These are phyloP conservation scores for Lithophane semibrunnea DNA, from an alignment of 2,888 invertebrate genomes.

Conservation along the genomic window DNA sequence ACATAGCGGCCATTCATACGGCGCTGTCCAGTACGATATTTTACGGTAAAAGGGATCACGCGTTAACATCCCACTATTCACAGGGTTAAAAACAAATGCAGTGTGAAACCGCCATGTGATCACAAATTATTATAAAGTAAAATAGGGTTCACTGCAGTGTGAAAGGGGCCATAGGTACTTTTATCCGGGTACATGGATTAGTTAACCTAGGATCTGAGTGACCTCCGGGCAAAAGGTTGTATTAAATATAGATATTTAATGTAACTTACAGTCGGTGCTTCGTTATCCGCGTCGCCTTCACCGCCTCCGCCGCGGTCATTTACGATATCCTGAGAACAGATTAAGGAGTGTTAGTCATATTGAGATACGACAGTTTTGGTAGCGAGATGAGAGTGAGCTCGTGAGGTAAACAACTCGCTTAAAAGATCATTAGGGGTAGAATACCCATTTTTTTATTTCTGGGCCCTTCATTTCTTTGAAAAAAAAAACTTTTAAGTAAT, in stretches of 20 bases:
- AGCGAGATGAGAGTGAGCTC: neutral
- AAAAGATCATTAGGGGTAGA: neutral
- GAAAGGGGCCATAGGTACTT: neutral
- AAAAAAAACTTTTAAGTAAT: neutral
- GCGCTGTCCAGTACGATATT: neutral
- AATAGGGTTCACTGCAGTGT: neutral
- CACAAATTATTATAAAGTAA: neutral
- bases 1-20: neutral
- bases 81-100: neutral
- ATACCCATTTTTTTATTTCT: neutral
- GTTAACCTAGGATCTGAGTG: neutral
- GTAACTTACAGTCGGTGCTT: conserved; percentile 78
- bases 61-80: neutral
- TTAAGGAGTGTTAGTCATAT: conserved; percentile 11
- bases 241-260: neutral
- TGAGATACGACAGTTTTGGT: neutral
- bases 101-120: too few relatives aligned
- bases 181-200: neutral
- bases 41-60: neutral
- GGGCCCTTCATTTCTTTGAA: neutral
- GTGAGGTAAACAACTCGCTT: neutral
- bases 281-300: conserved; percentile 81
- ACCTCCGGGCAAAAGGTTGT: neutral
- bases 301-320: conserved; percentile 87
- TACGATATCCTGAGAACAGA: conserved; percentile 82